Evolutionary conservation across 2,113 vertebrate species (phyloP).

Genomic region (Elanoides forficatus): DNA sequence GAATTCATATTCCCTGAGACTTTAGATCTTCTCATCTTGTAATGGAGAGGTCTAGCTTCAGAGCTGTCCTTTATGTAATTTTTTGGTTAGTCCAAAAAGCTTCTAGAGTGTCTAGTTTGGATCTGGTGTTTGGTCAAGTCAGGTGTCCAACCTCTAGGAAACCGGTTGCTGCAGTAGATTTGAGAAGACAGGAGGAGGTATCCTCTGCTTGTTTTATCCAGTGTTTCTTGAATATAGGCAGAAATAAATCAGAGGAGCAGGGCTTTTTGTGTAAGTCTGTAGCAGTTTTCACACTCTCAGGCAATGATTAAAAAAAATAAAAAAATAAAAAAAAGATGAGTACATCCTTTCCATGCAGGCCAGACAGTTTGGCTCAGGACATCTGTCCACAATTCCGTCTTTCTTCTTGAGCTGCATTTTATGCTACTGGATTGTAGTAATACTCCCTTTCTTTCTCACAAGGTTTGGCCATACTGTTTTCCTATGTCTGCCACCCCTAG

Average conservation of each 20-base stretch:
- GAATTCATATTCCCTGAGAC: background rate
- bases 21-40: background rate
- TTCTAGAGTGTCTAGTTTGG: background rate
- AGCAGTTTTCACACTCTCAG: background rate
- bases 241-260: background rate
- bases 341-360: background rate
- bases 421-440: too few species aligned
- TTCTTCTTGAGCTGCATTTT: background rate
- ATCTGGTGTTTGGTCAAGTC: background rate
- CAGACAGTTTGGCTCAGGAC: background rate
- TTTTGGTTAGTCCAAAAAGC: background rate
- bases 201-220: background rate
- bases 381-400: background rate
- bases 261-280: background rate
- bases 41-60: background rate
- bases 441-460: background rate
- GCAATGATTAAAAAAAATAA: background rate
- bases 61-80: accelerated
- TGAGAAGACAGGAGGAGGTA: background rate
- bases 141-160: background rate
- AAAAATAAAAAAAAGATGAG: background rate
- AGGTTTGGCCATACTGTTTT: accelerated
- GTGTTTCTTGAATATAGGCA: background rate
- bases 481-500: background rate
- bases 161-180: background rate